Conservation (phyloP, 1,140 invertebrate species). For the Arctopsyche grandis region DNA sequence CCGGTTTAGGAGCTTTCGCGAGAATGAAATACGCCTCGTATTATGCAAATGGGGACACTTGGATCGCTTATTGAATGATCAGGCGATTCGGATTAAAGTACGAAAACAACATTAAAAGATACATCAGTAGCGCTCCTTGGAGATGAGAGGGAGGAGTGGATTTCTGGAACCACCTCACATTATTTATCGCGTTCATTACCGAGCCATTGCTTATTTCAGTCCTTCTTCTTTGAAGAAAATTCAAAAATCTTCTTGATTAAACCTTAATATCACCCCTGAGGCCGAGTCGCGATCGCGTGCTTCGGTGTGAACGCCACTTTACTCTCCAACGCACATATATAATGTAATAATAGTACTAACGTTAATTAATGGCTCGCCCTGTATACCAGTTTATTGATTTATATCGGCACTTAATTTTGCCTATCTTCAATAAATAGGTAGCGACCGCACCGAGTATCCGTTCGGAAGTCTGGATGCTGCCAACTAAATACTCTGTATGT, state of each 20-base stretch:
- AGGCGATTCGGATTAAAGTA: neutral
- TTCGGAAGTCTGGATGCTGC: neutral
- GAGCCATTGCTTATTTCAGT: slow-evolving; percentile 39
- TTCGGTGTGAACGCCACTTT: neutral
- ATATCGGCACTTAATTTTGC: slow-evolving; percentile 10
- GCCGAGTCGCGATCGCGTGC: neutral
- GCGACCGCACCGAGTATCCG: neutral
- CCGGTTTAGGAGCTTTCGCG: too few relatives aligned
- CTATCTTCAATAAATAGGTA: neutral
- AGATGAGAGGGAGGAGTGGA: too few relatives aligned
- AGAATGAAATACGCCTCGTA: too few relatives aligned
- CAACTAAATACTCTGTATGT: neutral
- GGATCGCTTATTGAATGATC: neutral
- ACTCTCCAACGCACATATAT: too few relatives aligned
- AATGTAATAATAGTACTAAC: neutral
- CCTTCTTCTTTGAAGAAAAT: neutral
- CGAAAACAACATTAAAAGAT: slow-evolving; percentile 11
- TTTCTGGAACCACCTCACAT: neutral
- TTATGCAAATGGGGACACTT: too few relatives aligned
- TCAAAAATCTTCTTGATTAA: slow-evolving; percentile 41
- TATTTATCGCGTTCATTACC: slow-evolving; percentile 41
- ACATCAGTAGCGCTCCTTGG: neutral
- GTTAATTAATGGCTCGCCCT: neutral
- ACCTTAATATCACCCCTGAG: slow-evolving; percentile 38
- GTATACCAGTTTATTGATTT: slow-evolving; percentile 8